These are phyloP conservation scores for Pachyramphus minor DNA, from an alignment of 2,113 vertebrate genomes.

Conservation along the genomic window DNA sequence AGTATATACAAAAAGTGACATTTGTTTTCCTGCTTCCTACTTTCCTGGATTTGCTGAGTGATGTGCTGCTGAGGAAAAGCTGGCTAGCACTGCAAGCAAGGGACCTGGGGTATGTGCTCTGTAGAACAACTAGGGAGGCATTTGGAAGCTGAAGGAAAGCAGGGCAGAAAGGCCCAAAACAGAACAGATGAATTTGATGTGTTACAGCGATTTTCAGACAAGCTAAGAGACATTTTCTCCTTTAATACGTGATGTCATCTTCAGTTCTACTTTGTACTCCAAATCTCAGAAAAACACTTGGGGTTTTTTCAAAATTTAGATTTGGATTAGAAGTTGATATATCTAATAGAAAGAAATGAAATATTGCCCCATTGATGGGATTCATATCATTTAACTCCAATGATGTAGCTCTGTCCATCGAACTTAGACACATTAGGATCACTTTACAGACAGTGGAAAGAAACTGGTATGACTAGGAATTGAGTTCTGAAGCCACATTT, in stretches of 20 bases:
- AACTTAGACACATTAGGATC: not conserved
- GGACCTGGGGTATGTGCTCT: not conserved
- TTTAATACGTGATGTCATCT: not conserved
- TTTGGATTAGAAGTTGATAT: not conserved
- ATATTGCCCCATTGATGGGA: not conserved
- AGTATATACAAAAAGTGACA: not conserved
- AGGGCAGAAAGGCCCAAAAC: not conserved
- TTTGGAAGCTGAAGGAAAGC: not conserved
- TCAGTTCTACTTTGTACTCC: not conserved
- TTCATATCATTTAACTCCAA: not conserved
- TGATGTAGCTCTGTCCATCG: not conserved
- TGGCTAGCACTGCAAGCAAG: not conserved
- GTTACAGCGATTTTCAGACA: not conserved
- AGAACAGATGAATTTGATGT: not conserved
- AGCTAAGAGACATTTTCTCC: not conserved
- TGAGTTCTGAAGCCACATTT: not conserved
- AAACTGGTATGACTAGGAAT: not conserved
- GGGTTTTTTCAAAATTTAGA: not conserved
- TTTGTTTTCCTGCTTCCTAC: conserved; percentile 15
- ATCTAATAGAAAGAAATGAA: rapidly evolving
- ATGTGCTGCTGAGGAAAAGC: conserved; percentile 20
- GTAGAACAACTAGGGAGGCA: not conserved
- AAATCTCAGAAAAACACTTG: not conserved
- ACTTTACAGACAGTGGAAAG: not conserved
- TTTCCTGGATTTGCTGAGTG: conserved; percentile 2